Base-by-base conservation (phyloP, 2,888 invertebrate species). In the Chalcosyrphus nemorum region DNA sequence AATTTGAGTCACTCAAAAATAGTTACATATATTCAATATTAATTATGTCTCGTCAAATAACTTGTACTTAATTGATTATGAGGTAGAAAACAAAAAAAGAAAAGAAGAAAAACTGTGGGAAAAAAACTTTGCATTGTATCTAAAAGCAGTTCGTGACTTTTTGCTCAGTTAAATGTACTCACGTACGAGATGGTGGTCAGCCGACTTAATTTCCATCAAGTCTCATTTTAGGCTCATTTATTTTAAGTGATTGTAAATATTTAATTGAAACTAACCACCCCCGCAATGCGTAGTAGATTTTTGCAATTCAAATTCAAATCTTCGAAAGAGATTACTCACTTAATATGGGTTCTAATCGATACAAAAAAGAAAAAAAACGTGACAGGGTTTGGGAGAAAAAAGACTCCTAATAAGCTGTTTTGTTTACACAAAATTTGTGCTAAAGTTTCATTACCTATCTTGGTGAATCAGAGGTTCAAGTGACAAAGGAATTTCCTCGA, bases 381-480 rank as follows among this genome's bases (percentile, higher is more conserved):
- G 19, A 68, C 41, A 35, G 13, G n/a, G n/a, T 38, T 13, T 35
- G 9, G 27, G 19, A 13, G 7, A 50, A 13, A 50, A 50, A n/a
- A 6, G 29, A 1, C 7, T 11, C 24, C 6, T n/a, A 27, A 50
- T 35, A 47, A 15, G 50, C 21, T 24, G 27, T 29, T 56, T 63
- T 77, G 63, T 63, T 77, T 77, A 77, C 32, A 54, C 59, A 45
- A 38, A 66, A n/a, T n/a, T n/a, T 13, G 32, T 59, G 29, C 11
- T 35, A 6, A 15, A 2, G n/a, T n/a, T 65, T 17, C 13, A 7
- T 15, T 38, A 4, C 1, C 15, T 41, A 15, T 2, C 24, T 17
- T 24, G 52, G 11, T 52, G 32, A 65, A 5, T 65, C 63, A 65
- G n/a, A 11, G 4, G 24, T 24, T 4, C 24, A 24, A 24, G 7